These are phyloP conservation scores for Coendou prehensilis DNA, from an alignment of 2,797 vertebrate genomes.

Conservation along the genomic window DNA sequence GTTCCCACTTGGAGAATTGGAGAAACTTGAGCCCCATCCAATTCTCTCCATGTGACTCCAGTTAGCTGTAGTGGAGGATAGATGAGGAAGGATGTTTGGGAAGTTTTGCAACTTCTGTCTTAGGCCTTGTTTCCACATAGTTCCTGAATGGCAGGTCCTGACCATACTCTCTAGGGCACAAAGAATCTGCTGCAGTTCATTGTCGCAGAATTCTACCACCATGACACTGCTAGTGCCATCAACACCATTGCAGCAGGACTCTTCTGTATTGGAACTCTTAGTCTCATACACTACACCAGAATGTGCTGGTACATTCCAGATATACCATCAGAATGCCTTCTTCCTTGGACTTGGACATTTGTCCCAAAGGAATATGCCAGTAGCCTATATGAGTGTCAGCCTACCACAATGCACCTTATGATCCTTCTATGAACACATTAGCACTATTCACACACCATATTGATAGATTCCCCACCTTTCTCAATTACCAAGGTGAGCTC, in stretches of 20 bases:
- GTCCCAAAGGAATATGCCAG: constrained; percentile 20
- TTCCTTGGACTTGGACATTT: constrained; percentile 40
- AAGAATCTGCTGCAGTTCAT: not conserved
- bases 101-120: constrained; percentile 11
- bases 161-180: not conserved
- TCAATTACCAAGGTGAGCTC: constrained; percentile 12
- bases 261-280: not conserved
- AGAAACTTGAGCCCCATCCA: not conserved
- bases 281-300: not conserved
- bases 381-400: not conserved
- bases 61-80: not conserved
- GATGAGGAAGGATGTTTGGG: not conserved
- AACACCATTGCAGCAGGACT: not conserved
- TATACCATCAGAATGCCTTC: not conserved
- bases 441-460: not conserved
- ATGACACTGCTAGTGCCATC: not conserved
- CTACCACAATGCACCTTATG: not conserved
- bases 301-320: constrained; percentile 39
- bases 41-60: constrained; percentile 6
- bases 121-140: not conserved
- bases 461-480: not conserved
- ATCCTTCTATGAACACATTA: constrained; percentile 5
- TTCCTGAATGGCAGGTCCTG: not conserved
- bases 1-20: not conserved
- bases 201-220: not conserved